Percentiles rank a stretch among this genome's conserved stretches.
phyloP scores from a whole-genome alignment of 2,888 invertebrate species.

The Bruchidius siliquastri region DNA sequence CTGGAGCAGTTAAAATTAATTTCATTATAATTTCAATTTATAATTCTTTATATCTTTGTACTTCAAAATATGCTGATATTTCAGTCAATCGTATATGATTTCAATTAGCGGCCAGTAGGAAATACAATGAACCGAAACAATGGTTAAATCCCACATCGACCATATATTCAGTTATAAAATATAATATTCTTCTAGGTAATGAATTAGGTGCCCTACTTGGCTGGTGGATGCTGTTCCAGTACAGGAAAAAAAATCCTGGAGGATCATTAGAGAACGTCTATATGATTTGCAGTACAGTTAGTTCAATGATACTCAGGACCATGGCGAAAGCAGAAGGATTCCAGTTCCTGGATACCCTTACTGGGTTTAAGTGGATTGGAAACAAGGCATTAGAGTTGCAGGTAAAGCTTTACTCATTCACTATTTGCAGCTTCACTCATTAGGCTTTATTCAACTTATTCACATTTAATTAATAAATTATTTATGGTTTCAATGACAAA shows the following conservation, averaged over 20 bases:
- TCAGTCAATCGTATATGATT: no score
- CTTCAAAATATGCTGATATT: no score
- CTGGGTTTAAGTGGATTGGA: constrained; percentile 99
- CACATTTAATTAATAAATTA: no score
- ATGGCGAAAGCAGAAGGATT: constrained; percentile 78
- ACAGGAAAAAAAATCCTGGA: constrained; percentile 50
- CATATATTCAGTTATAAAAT: no score
- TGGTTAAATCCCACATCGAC: no score
- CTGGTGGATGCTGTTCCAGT: constrained; percentile 81
- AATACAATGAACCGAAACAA: no score
- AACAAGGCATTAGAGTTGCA: constrained; percentile 18
- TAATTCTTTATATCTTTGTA: no score
- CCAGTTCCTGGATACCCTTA: constrained; percentile 80
- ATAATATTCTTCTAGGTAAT: constrained; percentile 67
- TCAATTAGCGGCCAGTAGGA: no score
- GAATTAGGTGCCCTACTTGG: constrained; percentile 91
- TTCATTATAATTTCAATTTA: no score
- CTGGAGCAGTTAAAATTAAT: no score
- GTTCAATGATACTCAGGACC: constrained; percentile 86
- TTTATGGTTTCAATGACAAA: no score
- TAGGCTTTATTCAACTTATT: no score
- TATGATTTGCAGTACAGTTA: constrained; percentile 91
- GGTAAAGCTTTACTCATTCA: not conserved
- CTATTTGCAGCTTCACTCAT: not conserved
- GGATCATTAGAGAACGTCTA: constrained; percentile 60